Conservation (phyloP, 2,797 vertebrate species). For the Cryptoprocta ferox region DNA sequence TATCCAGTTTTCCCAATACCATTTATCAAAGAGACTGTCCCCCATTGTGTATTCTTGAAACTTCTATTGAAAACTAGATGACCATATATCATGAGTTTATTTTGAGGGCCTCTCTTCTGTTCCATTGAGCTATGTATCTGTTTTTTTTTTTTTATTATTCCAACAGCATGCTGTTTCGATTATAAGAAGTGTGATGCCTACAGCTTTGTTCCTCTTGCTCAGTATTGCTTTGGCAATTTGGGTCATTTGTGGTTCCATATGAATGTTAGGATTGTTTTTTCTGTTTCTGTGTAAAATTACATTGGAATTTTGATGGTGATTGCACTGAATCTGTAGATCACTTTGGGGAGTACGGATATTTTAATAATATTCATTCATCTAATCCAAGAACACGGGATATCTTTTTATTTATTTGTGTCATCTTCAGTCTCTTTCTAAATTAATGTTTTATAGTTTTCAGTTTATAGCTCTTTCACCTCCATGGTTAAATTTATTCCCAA, state of each 20-base stretch:
- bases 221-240: background rate
- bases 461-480: background rate
- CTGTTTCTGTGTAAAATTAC: background rate
- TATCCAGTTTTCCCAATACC: background rate
- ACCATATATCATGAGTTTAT: background rate
- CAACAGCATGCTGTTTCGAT: background rate
- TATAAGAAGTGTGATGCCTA: background rate
- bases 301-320: background rate
- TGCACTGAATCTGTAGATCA: background rate
- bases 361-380: background rate
- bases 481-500: background rate
- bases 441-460: background rate
- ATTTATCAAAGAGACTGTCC: background rate
- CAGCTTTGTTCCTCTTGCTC: background rate
- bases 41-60: background rate
- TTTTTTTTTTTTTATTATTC: background rate
- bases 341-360: background rate
- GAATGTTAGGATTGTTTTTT: background rate
- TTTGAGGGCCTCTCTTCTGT: background rate
- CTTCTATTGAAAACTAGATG: background rate
- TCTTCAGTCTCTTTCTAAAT: background rate
- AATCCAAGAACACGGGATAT: background rate
- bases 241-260: background rate
- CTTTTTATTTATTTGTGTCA: background rate
- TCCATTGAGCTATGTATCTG: background rate